Evolutionary conservation across 2,888 invertebrate species (phyloP).

Genomic region (Girardia tigrina): DNA sequence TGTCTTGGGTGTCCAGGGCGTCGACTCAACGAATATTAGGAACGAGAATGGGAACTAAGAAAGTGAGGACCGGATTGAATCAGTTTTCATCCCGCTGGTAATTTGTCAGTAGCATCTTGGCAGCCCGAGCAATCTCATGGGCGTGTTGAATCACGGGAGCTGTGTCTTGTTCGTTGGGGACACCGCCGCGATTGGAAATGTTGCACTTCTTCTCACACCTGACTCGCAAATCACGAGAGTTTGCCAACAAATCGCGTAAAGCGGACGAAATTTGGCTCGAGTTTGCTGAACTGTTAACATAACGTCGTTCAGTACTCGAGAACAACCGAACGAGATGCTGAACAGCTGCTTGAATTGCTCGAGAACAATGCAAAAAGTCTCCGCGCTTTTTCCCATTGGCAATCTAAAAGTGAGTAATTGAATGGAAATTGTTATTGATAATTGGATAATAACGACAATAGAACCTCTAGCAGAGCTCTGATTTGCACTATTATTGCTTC

Average conservation of each 20-base stretch:
- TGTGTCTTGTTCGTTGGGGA: background rate
- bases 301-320: constrained; percentile 11
- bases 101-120: constrained; percentile 16
- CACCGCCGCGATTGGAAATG: constrained; percentile 1
- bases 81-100: background rate
- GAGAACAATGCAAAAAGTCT: constrained; percentile 29
- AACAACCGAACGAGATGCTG: constrained; percentile 14
- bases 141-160: constrained; percentile 29
- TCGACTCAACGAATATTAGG: background rate
- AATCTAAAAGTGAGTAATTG: background rate
- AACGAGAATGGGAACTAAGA: background rate
- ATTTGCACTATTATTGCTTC: constrained; percentile 25
- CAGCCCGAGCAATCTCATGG: constrained; percentile 25
- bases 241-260: background rate
- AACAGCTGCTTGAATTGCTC: constrained; percentile 26
- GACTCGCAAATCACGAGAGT: constrained; percentile 24
- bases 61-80: background rate
- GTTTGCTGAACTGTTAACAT: constrained; percentile 1
- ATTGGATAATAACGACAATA: too few relatives aligned
- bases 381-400: constrained; percentile 26
- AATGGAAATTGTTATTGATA: too few relatives aligned
- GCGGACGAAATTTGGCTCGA: background rate
- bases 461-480: constrained; percentile 27
- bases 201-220: constrained; percentile 16
- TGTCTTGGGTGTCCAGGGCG: background rate